These are phyloP conservation scores for Dendrocincla tyrannina DNA, from an alignment of 2,797 vertebrate genomes.

Conservation along the genomic window DNA sequence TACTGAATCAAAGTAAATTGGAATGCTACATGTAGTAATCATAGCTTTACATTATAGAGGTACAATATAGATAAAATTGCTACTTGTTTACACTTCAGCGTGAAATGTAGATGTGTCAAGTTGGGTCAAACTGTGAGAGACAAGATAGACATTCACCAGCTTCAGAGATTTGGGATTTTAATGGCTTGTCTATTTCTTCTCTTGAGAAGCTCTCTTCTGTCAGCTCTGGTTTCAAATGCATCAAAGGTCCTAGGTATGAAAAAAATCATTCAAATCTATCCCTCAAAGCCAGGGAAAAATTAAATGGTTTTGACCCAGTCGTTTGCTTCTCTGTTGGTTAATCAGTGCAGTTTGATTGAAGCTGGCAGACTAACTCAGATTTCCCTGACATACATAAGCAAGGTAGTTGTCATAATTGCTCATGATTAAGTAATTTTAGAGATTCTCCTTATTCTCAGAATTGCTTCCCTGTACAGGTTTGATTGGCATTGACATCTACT, in stretches of 20 bases:
- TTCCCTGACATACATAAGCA: not conserved
- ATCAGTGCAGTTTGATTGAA: not conserved
- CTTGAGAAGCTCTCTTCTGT: not conserved
- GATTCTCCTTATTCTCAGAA: not conserved
- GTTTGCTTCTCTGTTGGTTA: not conserved
- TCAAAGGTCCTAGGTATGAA: not conserved
- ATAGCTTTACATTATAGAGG: not conserved
- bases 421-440: not conserved
- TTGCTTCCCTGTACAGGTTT: not conserved
- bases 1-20: not conserved
- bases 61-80: not conserved
- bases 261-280: not conserved
- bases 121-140: not conserved
- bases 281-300: not conserved
- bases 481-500: not conserved
- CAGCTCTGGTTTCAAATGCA: not conserved
- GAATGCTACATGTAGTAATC: not conserved
- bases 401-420: not conserved
- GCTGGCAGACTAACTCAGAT: not conserved
- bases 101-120: not conserved
- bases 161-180: constrained; percentile 3
- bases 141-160: not conserved
- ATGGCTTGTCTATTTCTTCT: not conserved
- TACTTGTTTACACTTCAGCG: not conserved
- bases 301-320: not conserved